Evolutionary conservation across 1,140 invertebrate genomes (phyloP).

Genomic region (Achatina immaculata): DNA sequence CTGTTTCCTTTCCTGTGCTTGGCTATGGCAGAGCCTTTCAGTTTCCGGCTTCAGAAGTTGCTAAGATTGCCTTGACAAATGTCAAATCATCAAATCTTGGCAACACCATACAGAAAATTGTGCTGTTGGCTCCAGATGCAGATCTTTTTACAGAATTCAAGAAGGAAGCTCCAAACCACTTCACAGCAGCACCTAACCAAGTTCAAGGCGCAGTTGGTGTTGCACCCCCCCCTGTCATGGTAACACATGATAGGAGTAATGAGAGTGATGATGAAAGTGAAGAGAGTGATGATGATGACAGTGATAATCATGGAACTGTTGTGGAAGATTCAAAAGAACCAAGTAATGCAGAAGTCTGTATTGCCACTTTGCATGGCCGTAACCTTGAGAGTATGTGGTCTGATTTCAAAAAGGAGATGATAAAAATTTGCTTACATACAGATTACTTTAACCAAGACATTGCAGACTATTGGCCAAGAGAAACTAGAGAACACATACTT

Average conservation of each 20-base stretch:
- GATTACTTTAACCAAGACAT: constrained; percentile 24
- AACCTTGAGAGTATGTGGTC: not conserved
- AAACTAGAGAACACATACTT: not conserved
- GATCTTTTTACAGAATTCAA: constrained; percentile 20
- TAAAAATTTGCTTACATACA: not conserved
- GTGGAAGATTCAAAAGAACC: not conserved
- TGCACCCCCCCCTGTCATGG: not conserved
- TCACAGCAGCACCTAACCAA: not conserved
- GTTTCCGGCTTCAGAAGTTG: constrained; percentile 15
- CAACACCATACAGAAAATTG: not conserved
- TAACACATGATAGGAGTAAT: not conserved
- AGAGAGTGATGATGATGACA: not conserved
- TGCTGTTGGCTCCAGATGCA: constrained; percentile 6
- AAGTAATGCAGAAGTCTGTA: constrained; percentile 4
- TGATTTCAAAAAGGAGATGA: not conserved
- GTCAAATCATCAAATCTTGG: not conserved
- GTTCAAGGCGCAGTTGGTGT: not conserved
- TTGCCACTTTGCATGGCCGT: not conserved
- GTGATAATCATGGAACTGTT: not conserved
- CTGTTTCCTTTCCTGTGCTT: constrained; percentile 21
- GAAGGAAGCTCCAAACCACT: constrained; percentile 4
- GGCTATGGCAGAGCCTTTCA: constrained; percentile 17
- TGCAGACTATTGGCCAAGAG: not conserved
- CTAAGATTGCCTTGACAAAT: not conserved
- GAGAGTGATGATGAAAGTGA: not conserved